Evolutionary conservation across 2,113 vertebrate genomes (phyloP).

Genomic region (Rhizomys pruinosus): DNA sequence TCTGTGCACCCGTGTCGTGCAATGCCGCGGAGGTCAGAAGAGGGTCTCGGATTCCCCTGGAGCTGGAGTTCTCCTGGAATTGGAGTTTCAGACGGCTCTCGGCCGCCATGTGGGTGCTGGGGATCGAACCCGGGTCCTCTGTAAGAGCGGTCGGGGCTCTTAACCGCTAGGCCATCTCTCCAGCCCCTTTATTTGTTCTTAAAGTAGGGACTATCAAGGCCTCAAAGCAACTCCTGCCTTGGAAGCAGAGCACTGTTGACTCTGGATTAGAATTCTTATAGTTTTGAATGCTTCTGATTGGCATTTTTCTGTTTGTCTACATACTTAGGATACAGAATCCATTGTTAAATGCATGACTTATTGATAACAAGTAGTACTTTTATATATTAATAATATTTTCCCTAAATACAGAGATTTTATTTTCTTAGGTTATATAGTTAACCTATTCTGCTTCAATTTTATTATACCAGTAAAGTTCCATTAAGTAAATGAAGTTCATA

Average conservation of each 20-base stretch:
- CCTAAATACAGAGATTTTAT: background rate
- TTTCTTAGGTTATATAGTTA: conserved; percentile 28
- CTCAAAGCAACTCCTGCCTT: background rate
- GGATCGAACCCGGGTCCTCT: no score
- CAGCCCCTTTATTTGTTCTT: no score
- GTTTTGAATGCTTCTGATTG: conserved; percentile 29
- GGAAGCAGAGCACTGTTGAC: background rate
- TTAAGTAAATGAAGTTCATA: conserved; percentile 54
- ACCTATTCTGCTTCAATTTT: conserved; percentile 59
- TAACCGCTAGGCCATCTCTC: no score
- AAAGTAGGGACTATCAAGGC: background rate
- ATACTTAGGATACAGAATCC: conserved; percentile 45
- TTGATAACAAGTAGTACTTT: background rate
- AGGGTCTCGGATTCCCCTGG: no score
- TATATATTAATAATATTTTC: conserved; percentile 2
- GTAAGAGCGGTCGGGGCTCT: no score
- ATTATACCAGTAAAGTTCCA: conserved; percentile 43
- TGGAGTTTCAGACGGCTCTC: no score
- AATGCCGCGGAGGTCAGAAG: no score
- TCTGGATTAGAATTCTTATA: background rate
- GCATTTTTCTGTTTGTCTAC: conserved; percentile 14
- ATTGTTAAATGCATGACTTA: conserved; percentile 30
- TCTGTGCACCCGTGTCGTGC: no score
- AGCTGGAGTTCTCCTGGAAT: no score
- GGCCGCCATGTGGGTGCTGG: no score